These are phyloP conservation scores for Leguminivora glycinivorella DNA, from an alignment of 1,140 invertebrate species.

Conservation along the genomic window DNA sequence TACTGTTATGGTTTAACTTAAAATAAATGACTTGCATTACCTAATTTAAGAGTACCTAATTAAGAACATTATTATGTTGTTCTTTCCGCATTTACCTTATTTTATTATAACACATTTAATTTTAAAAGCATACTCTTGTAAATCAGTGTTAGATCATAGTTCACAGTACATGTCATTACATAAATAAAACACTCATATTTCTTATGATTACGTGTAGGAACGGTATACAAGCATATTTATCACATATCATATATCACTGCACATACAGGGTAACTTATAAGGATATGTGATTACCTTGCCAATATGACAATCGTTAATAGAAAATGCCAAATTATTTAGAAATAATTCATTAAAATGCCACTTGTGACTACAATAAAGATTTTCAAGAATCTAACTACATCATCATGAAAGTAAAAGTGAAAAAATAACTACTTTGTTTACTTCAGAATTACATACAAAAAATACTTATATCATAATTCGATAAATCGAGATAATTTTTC, in stretches of 20 bases:
- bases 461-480: no score
- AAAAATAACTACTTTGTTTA: no score
- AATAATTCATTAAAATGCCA: no score
- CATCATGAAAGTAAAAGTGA: no score
- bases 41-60: background rate
- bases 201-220: background rate
- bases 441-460: no score
- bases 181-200: background rate
- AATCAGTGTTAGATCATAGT: background rate
- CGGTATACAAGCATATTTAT: background rate
- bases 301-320: no score
- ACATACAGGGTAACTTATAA: conserved; percentile 3
- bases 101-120: background rate
- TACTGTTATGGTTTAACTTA: background rate
- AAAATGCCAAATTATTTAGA: no score
- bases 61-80: background rate
- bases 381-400: no score
- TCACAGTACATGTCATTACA: background rate
- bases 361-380: no score
- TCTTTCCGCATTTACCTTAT: no score
- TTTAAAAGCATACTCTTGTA: background rate
- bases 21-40: background rate
- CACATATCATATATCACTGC: conserved; percentile 4
- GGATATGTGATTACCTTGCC: background rate
- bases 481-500: no score